phyloP scores from a whole-genome alignment of 2,797 vertebrate genomes.

The Oreochromis grahami region DNA sequence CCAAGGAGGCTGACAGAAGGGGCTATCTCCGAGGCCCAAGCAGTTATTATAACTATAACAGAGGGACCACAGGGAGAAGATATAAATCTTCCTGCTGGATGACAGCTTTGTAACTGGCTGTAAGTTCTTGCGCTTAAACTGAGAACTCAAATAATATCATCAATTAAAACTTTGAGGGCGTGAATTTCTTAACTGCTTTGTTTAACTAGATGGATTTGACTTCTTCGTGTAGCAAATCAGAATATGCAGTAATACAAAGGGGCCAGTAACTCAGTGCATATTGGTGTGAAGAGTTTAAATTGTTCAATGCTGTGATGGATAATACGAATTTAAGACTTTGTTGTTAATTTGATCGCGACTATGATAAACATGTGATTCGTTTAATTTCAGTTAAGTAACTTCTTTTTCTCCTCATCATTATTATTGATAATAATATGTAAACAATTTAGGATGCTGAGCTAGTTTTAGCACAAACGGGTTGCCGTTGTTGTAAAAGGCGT shows the following conservation, averaged over 20 bases:
- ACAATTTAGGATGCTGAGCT: neutral
- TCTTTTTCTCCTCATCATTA: neutral
- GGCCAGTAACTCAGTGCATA: neutral
- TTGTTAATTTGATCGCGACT: neutral
- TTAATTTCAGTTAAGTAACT: neutral
- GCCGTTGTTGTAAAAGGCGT: neutral
- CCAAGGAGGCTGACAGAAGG: slow-evolving; percentile 70
- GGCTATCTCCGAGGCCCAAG: slow-evolving; percentile 77
- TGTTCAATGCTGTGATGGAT: neutral
- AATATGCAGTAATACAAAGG: neutral
- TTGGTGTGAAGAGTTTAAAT: neutral
- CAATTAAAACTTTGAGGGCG: neutral
- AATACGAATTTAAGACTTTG: neutral
- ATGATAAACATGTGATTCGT: neutral
- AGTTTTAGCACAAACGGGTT: neutral
- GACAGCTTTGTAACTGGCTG: slow-evolving; percentile 14
- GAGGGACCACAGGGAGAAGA: slow-evolving; percentile 50
- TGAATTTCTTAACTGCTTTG: neutral
- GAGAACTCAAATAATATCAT: neutral
- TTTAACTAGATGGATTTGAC: neutral
- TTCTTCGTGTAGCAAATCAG: neutral
- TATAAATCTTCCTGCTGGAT: slow-evolving; percentile 44
- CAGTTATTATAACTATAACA: slow-evolving; percentile 75
- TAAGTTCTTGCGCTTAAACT: neutral
- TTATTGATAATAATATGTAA: neutral